phyloP scores from a whole-genome alignment of 2,797 vertebrate genomes.

The Darevskia mixta region DNA sequence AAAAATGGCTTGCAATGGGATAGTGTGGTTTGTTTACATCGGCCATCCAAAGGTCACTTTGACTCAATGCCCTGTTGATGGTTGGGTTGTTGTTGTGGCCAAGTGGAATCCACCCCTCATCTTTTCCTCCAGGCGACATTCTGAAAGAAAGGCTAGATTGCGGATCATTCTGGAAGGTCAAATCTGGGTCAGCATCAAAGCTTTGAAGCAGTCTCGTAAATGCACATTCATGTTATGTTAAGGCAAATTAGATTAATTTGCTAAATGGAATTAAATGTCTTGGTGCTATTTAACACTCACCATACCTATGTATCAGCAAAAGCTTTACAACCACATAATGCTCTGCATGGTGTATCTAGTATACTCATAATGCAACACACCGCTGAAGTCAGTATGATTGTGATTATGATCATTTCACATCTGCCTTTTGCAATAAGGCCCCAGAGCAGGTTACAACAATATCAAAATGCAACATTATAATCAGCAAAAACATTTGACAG shows the following conservation, averaged over 20 bases:
- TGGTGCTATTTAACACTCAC: constrained; percentile 38
- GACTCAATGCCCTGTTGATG: constrained; percentile 67
- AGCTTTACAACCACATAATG: constrained; percentile 59
- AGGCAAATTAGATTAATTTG: constrained; percentile 72
- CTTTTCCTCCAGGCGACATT: constrained; percentile 66
- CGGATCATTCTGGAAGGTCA: constrained; percentile 73
- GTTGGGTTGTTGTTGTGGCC: constrained; percentile 65
- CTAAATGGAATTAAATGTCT: constrained; percentile 74
- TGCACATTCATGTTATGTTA: constrained; percentile 71
- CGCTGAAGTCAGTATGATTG: neutral
- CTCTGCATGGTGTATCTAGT: constrained; percentile 61
- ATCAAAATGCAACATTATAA: no score
- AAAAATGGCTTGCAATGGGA: constrained; percentile 75
- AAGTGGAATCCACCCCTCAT: constrained; percentile 60
- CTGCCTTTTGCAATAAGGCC: neutral
- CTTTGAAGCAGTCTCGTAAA: constrained; percentile 53
- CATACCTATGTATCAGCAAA: neutral
- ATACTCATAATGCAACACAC: constrained; percentile 36
- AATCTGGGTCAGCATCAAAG: constrained; percentile 68
- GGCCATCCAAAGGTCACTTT: constrained; percentile 68
- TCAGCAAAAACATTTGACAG: no score
- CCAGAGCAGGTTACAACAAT: no score
- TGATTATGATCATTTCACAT: neutral
- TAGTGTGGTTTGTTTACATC: constrained; percentile 57
- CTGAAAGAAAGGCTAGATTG: constrained; percentile 67